These are phyloP conservation scores for Lateolabrax maculatus DNA, from an alignment of 2,797 vertebrate species.

Conservation along the genomic window DNA sequence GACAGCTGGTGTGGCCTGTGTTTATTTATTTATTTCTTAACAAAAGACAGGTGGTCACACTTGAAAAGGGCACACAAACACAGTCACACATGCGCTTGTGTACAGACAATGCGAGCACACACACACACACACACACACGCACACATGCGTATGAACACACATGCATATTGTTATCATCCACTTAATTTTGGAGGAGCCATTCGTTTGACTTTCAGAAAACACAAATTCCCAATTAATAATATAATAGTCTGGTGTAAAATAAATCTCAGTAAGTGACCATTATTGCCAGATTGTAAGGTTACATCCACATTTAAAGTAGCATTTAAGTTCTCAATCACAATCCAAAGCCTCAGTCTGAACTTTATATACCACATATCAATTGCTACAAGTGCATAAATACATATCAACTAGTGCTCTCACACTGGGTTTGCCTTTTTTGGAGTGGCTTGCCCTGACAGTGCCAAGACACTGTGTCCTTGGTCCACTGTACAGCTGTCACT, in stretches of 20 bases:
- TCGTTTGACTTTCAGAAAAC: slow-evolving; percentile 78
- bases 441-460: slow-evolving; percentile 72
- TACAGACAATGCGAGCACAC: slow-evolving; percentile 65
- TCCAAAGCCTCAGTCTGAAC: slow-evolving; percentile 17
- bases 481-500: slow-evolving; percentile 88
- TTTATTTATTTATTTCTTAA: slow-evolving; percentile 92
- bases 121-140: slow-evolving; percentile 15
- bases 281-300: background rate
- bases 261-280: background rate
- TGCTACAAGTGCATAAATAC: slow-evolving; percentile 67
- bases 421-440: slow-evolving; percentile 81
- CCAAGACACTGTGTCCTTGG: slow-evolving; percentile 84
- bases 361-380: slow-evolving; percentile 26
- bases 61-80: slow-evolving; percentile 89
- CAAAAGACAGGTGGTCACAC: slow-evolving; percentile 93
- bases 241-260: background rate
- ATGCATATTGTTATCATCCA: slow-evolving; percentile 78
- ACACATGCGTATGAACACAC: slow-evolving; percentile 48
- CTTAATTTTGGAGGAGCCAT: slow-evolving; percentile 66
- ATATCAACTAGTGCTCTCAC: slow-evolving; percentile 71
- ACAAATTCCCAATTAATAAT: slow-evolving; percentile 14
- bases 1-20: slow-evolving; percentile 89
- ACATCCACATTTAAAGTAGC: background rate
- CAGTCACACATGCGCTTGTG: slow-evolving; percentile 70
- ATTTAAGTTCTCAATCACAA: background rate